Conservation (phyloP, 1,140 invertebrate genomes). For the Neomicropteryx cornuta region DNA sequence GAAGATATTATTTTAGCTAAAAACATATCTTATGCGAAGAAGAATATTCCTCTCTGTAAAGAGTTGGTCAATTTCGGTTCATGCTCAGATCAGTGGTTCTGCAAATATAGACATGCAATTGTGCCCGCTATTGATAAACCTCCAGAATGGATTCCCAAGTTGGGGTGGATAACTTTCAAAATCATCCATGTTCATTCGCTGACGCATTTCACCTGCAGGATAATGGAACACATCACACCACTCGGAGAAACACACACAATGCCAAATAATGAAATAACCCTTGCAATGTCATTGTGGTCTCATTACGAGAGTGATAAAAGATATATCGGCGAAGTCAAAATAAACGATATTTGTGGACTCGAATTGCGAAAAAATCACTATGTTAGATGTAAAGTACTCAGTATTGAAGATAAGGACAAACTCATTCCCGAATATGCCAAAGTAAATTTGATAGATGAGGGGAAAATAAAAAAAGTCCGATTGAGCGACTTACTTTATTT, state of each 20-base stretch:
- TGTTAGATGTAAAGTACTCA: slow-evolving; percentile 26
- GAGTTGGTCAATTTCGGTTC: slow-evolving; percentile 23
- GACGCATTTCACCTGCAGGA: slow-evolving; percentile 22
- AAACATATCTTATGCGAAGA: slow-evolving; percentile 23
- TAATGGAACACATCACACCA: slow-evolving; percentile 18
- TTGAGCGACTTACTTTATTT: slow-evolving; percentile 28
- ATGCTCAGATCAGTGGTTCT: slow-evolving; percentile 28
- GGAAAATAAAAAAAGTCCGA: slow-evolving; percentile 19
- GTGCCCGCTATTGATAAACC: slow-evolving; percentile 23
- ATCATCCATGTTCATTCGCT: slow-evolving; percentile 26
- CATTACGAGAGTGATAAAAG: slow-evolving; percentile 24
- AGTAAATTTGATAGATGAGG: slow-evolving; percentile 31
- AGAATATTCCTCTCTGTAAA: slow-evolving; percentile 25
- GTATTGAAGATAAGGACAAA: slow-evolving; percentile 14
- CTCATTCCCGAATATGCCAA: slow-evolving; percentile 22
- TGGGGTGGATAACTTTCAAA: slow-evolving; percentile 27
- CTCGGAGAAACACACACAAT: slow-evolving; percentile 20
- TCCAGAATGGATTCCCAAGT: slow-evolving; percentile 26
- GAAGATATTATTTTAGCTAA: slow-evolving; percentile 20
- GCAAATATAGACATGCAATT: slow-evolving; percentile 23
- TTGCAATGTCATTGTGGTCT: slow-evolving; percentile 29
- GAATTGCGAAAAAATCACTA: slow-evolving; percentile 22
- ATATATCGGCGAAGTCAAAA: slow-evolving; percentile 22
- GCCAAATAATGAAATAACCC: slow-evolving; percentile 21
- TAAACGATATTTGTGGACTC: slow-evolving; percentile 30